Conservation (phyloP, 2,113 vertebrate species). For the Pollachius pollachius region DNA sequence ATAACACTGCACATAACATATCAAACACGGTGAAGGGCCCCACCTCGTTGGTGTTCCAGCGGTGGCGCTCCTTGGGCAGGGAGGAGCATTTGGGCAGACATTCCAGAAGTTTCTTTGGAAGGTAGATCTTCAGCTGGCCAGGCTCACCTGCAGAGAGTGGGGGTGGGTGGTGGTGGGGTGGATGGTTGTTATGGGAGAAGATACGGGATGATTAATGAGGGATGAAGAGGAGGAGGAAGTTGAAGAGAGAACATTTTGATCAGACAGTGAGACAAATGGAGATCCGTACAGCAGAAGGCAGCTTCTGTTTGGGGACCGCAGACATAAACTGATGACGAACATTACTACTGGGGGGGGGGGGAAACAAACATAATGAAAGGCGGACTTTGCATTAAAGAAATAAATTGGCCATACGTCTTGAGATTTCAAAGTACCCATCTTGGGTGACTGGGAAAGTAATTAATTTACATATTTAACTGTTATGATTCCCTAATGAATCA, state of each 20-base stretch:
- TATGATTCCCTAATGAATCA: no score
- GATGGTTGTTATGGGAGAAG: background rate
- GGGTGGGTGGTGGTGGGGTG: background rate
- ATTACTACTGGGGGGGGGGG: no score
- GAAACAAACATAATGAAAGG: no score
- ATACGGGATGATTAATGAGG: conserved; percentile 45
- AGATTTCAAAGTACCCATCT: no score
- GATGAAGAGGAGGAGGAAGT: conserved; percentile 29
- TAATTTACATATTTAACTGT: no score
- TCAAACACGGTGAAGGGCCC: conserved; percentile 34
- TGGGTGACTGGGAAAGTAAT: no score
- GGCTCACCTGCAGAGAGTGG: conserved; percentile 87
- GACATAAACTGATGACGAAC: background rate
- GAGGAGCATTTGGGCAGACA: conserved; percentile 99
- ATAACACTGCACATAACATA: background rate
- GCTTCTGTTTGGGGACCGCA: background rate
- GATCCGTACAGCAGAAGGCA: conserved; percentile 38
- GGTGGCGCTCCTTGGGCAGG: conserved; percentile 98
- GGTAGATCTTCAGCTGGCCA: conserved; percentile 99
- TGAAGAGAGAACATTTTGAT: conserved; percentile 42
- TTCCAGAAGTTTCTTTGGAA: conserved; percentile 99
- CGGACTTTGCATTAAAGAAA: no score
- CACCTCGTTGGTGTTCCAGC: conserved; percentile 99
- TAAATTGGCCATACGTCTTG: no score
- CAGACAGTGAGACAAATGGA: conserved; percentile 33